Percentiles rank a stretch among this genome's conserved stretches.
phyloP scores from a whole-genome alignment of 1,140 invertebrate genomes.

The Eurosta solidaginis region DNA sequence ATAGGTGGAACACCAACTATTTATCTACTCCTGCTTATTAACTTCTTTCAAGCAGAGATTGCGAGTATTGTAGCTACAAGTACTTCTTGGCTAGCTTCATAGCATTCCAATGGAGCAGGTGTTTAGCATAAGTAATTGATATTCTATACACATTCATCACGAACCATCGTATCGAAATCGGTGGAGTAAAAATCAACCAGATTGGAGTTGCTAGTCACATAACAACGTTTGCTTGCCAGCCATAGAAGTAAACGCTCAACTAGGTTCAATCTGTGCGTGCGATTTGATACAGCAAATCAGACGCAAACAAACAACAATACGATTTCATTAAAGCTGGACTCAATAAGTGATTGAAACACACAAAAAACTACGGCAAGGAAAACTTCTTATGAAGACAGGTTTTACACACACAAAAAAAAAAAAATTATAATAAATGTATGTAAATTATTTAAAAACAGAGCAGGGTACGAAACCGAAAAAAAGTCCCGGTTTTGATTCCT shows the following conservation, averaged over 20 bases:
- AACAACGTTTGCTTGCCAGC: background rate
- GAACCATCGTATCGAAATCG: constrained; percentile 12
- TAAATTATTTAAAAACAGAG: no score
- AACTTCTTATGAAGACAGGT: no score
- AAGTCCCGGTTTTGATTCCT: no score
- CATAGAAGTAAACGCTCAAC: constrained; percentile 2
- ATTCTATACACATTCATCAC: constrained; percentile 56
- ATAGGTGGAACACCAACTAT: no score
- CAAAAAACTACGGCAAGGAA: no score
- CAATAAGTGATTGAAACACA: background rate
- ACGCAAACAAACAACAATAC: no score
- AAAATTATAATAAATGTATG: no score
- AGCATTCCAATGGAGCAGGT: constrained; percentile 58
- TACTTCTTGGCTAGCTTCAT: background rate
- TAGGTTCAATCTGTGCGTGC: background rate
- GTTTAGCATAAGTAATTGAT: constrained; percentile 60
- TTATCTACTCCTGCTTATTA: no score
- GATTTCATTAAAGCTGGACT: background rate
- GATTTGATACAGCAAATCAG: background rate
- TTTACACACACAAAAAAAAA: no score
- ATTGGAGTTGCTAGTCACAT: background rate
- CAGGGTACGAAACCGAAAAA: no score
- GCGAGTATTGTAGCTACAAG: background rate
- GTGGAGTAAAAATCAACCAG: constrained; percentile 28
- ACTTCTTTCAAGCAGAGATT: background rate